Percentiles rank a stretch among this genome's conserved stretches.
Conservation (phyloP, 2,113 vertebrate genomes). For the Rhinopithecus roxellana region DNA sequence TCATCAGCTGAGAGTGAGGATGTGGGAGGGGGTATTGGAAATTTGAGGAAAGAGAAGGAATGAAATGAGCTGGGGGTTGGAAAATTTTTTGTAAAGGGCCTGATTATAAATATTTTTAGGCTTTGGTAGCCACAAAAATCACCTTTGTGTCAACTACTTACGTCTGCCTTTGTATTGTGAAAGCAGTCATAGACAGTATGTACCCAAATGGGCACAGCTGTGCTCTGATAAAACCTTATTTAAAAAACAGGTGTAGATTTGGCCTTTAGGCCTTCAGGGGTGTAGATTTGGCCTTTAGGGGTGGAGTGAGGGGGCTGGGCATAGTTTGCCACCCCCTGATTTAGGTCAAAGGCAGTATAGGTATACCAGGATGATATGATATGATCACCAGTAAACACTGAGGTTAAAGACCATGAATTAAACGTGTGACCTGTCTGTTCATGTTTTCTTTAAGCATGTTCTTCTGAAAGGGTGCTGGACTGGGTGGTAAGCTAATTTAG, state of each 20-base stretch:
- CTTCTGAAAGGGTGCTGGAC: background rate
- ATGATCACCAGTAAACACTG: background rate
- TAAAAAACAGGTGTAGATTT: background rate
- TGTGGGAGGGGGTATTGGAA: background rate
- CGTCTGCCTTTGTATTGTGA: background rate
- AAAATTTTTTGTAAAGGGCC: background rate
- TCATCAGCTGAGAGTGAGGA: background rate
- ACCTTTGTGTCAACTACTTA: background rate
- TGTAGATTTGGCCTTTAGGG: background rate
- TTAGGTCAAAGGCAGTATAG: background rate
- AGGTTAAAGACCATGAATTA: background rate
- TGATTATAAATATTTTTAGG: background rate
- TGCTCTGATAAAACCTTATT: slow-evolving; percentile 9
- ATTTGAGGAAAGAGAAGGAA: background rate
- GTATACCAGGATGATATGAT: background rate
- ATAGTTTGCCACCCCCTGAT: background rate
- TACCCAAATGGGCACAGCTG: background rate
- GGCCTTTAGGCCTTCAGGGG: background rate
- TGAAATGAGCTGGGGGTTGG: background rate
- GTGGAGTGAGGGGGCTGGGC: background rate
- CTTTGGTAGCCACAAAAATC: background rate
- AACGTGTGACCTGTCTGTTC: background rate
- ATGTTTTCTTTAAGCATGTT: background rate
- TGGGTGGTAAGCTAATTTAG: background rate
- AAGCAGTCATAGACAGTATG: background rate